Evolutionary conservation across 1,140 invertebrate species (phyloP).

Genomic region (Cecropterus lyciades): DNA sequence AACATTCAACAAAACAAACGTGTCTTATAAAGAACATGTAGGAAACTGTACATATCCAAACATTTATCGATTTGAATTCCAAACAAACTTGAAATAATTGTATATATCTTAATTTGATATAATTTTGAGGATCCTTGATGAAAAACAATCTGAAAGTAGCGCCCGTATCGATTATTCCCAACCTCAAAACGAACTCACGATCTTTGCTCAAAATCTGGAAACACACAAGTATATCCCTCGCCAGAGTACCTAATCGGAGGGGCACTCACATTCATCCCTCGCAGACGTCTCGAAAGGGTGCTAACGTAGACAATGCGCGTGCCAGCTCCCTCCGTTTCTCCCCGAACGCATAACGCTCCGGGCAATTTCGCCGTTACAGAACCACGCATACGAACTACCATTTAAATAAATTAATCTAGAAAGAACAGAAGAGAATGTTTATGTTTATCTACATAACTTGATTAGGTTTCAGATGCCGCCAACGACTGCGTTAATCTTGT

Average conservation of each 20-base stretch:
- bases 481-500: background rate
- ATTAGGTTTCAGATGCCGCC: background rate
- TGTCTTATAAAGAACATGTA: too few species aligned
- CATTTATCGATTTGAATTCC: too few species aligned
- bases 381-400: constrained; percentile 19
- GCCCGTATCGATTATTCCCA: background rate
- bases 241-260: constrained; percentile 31
- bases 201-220: constrained; percentile 18
- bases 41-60: too few species aligned
- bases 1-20: too few species aligned
- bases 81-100: too few species aligned
- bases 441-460: background rate
- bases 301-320: constrained; percentile 64
- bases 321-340: constrained; percentile 55
- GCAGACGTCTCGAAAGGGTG: constrained; percentile 76
- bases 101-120: too few species aligned
- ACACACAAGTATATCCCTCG: constrained; percentile 34
- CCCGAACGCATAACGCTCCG: constrained; percentile 41
- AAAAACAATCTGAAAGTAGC: too few species aligned
- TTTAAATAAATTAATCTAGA: constrained; percentile 28
- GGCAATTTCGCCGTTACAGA: constrained; percentile 29
- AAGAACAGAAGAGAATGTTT: background rate
- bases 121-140: too few species aligned
- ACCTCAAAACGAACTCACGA: background rate
- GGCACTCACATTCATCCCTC: constrained; percentile 47